Evolutionary conservation across 2,888 invertebrate species (phyloP).

Genomic region (Blastobasis lacticolella): DNA sequence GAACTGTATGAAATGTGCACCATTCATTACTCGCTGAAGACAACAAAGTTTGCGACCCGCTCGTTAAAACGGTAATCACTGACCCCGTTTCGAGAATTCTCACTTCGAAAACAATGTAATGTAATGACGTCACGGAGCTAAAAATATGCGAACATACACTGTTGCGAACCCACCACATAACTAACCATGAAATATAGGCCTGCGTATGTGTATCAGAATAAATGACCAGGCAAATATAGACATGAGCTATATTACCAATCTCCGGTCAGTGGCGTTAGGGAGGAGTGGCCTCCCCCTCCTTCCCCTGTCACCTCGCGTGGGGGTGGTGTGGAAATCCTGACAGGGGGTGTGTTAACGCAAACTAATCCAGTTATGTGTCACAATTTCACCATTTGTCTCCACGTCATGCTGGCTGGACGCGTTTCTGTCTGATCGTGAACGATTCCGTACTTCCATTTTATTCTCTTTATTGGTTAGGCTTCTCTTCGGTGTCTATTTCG

Average conservation of each 20-base stretch:
- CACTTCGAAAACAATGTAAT: neutral
- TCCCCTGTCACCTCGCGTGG: constrained; percentile 5
- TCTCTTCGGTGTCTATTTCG: no score
- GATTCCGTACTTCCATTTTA: no score
- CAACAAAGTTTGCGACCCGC: constrained; percentile 33
- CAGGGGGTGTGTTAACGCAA: constrained; percentile 3
- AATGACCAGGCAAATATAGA: constrained; percentile 37
- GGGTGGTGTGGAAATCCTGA: constrained; percentile 14
- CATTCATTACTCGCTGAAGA: constrained; percentile 22
- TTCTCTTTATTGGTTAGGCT: no score
- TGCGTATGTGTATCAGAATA: constrained; percentile 14
- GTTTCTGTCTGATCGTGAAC: no score
- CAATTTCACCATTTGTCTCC: constrained; percentile 6
- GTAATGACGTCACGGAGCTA: constrained; percentile 24
- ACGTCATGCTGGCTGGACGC: neutral
- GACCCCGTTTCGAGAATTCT: neutral
- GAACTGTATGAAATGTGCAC: constrained; percentile 3
- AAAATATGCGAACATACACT: constrained; percentile 35
- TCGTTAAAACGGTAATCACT: constrained; percentile 18
- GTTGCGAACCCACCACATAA: neutral
- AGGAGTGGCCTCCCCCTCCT: constrained; percentile 23
- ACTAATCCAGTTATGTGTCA: constrained; percentile 16
- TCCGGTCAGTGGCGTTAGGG: constrained; percentile 44
- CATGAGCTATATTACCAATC: constrained; percentile 30
- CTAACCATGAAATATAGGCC: neutral